Evolutionary conservation across 2,888 invertebrate species (phyloP).

Genomic region (Listrodromus nycthemerus): DNA sequence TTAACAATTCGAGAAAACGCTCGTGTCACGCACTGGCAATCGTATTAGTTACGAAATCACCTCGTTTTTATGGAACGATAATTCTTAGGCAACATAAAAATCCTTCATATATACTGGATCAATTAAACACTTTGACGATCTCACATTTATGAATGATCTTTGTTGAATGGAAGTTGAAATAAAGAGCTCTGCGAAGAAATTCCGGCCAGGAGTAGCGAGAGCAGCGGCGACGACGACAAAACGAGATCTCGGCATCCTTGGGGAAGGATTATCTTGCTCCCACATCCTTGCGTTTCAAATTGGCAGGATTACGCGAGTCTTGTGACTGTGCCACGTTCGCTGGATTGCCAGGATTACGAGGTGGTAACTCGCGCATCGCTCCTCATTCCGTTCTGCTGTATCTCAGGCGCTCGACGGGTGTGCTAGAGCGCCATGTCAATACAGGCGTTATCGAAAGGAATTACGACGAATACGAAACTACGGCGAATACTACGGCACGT

Average conservation of each 20-base stretch:
- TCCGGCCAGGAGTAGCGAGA: background rate
- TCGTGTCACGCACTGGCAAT: too few species aligned
- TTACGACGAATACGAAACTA: conserved; percentile 41
- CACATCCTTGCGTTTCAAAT: conserved; percentile 77
- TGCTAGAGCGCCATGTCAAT: conserved; percentile 32
- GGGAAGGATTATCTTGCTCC: conserved; percentile 67
- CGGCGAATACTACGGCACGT: background rate
- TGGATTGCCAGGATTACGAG: conserved; percentile 83
- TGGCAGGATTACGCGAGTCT: conserved; percentile 80
- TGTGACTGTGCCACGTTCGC: conserved; percentile 80
- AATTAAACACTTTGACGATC: background rate
- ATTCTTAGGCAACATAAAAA: background rate
- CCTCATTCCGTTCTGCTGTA: conserved; percentile 48
- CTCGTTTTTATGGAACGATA: background rate
- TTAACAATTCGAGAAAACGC: background rate
- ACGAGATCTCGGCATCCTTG: conserved; percentile 43
- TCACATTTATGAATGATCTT: background rate
- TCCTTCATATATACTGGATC: background rate
- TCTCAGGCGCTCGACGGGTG: conserved; percentile 13
- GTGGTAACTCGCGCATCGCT: conserved; percentile 63
- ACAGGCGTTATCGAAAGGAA: conserved; percentile 42
- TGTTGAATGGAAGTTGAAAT: background rate
- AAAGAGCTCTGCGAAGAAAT: background rate
- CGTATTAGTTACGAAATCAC: too few species aligned
- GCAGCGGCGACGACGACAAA: conserved; percentile 10